These are phyloP conservation scores for Pogonomyrmex barbatus DNA, from an alignment of 1,140 invertebrate species.

Conservation along the genomic window DNA sequence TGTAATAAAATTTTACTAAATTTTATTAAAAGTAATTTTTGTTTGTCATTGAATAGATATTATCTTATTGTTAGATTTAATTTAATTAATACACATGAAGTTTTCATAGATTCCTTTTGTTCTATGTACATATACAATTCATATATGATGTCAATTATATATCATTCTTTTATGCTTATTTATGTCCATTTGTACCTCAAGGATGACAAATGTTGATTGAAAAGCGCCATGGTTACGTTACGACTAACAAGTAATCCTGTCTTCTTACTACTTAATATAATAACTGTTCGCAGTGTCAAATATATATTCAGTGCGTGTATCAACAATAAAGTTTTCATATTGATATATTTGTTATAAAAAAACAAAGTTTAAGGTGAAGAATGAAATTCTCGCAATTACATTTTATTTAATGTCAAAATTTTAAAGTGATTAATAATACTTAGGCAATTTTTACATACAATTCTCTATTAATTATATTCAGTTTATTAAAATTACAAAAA, in stretches of 20 bases:
- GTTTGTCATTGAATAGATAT: too few relatives aligned
- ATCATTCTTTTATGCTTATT: not conserved
- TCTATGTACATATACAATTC: not conserved
- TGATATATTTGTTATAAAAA: too few relatives aligned
- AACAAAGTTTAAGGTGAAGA: too few relatives aligned
- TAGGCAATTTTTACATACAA: not conserved
- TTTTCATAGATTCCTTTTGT: not conserved
- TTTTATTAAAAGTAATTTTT: too few relatives aligned
- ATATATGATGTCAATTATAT: not conserved
- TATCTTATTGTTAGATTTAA: too few relatives aligned
- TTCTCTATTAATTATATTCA: not conserved
- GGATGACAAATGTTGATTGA: not conserved
- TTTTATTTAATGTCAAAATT: not conserved
- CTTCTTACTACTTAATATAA: not conserved
- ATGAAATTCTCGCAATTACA: not conserved
- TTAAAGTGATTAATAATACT: not conserved
- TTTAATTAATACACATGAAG: too few relatives aligned
- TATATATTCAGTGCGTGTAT: too few relatives aligned
- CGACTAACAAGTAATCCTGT: not conserved
- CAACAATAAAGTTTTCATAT: too few relatives aligned
- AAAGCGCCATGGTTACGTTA: not conserved
- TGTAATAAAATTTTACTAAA: too few relatives aligned
- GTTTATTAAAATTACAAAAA: not conserved
- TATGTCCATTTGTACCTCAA: not conserved
- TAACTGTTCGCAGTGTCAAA: too few relatives aligned